Base-by-base conservation (phyloP, 2,888 invertebrate species). In the Amorpha juglandis region DNA sequence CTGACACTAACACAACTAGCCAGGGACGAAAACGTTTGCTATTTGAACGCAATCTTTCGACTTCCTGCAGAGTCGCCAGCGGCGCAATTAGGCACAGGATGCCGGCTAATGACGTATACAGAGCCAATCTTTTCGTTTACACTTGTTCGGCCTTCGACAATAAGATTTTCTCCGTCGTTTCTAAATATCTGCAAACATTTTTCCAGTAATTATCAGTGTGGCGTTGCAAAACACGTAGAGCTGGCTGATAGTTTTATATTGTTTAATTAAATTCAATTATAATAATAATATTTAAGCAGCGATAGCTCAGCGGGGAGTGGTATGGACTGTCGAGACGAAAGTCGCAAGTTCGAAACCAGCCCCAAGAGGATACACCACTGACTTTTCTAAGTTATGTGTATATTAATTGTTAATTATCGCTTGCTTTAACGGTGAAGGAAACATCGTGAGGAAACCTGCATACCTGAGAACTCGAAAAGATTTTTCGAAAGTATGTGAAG, bases 51-150 rank as follows among this genome's bases (percentile, higher is more conserved):
- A 92, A 92, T 93, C 92, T 91, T 91, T 88, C 82, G 85, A 83
- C 88, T 88, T 92, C 92, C 92, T 90, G 87, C 77, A 77, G 81
- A 82, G 83, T 83, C 86, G 84, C 86, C 83, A 86, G 86, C 81
- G 83, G 79, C 80, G 89, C 92, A 92, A 92, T 93, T 92, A 92
- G 86, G 81, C 78, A 75, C 86, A 86, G 92, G 92, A 92, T 90
- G 82, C 77, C 74, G 74, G 72, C 81, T 89, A 89, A 91, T 89
- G 86, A 88, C 80, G 83, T 84, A 80, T 79, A 84, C 83, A 83
- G 82, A 79, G 76, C 79, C 80, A 82, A 82, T 84, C 79, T 81
- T 78, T 78, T 81, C 75, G 51, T 62, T 64, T 42, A 63, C 58
- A 62, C 63, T 53, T 52, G n/a, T 63, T 52, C 52, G 11, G 42